phyloP scores from a whole-genome alignment of 2,113 vertebrate genomes.

The Numenius arquata region DNA sequence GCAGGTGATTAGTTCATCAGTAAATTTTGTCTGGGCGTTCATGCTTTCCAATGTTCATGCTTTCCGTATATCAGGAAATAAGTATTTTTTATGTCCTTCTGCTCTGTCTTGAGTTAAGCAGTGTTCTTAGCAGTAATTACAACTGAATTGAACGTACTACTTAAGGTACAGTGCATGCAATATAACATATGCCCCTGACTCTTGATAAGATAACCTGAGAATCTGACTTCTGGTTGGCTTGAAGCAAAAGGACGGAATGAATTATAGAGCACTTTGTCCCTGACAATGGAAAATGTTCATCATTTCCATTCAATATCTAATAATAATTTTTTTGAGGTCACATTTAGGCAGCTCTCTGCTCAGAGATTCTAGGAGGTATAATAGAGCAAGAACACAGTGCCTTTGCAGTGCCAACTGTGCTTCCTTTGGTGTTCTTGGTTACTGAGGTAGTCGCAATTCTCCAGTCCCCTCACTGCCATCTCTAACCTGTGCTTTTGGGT shows the following conservation, averaged over 20 bases:
- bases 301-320: background rate
- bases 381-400: background rate
- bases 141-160: background rate
- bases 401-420: background rate
- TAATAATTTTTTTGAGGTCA: background rate
- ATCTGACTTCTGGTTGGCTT: background rate
- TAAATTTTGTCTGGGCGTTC: background rate
- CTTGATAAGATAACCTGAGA: background rate
- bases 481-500: background rate
- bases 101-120: background rate
- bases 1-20: background rate
- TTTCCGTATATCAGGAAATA: background rate
- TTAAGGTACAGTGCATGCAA: background rate
- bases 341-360: background rate
- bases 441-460: background rate
- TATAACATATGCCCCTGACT: background rate
- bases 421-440: background rate
- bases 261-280: background rate
- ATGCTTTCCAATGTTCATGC: background rate
- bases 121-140: background rate
- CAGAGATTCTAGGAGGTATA: background rate
- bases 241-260: background rate
- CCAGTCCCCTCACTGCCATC: background rate
- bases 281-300: background rate
- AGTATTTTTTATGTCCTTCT: background rate